Evolutionary conservation across 1,140 invertebrate genomes (phyloP), one percentile per base, ranked within the genome.

Genomic region (Mylabris phalerata): DNA sequence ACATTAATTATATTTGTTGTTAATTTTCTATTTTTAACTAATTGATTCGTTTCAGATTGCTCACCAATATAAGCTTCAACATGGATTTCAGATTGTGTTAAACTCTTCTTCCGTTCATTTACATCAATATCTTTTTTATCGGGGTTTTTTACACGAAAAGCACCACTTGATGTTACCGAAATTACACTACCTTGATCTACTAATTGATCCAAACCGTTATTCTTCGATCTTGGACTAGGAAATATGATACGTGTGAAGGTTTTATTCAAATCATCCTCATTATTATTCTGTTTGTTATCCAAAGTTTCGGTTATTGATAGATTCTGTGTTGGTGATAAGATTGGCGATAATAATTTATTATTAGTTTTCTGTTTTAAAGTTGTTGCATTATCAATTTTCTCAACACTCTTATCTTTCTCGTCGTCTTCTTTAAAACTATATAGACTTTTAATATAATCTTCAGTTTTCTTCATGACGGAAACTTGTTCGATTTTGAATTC

Each of bases 401-500:
- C 7, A 27, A 59, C 42, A 32, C 59, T 56, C 19, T 40, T 50
- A 40, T 58, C 39, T 9, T 54, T 60, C 39, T 42, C 41, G 32
- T 55, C 11, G 9, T 11, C n/a, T 59, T 60, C 11, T 47, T 2
- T 45, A 51, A 42, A 42, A 9, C 9, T 10, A 11, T 57, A 42
- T 44, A 74, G 56, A 63, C 70, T 77, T 64, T 72, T 71, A 51
- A 77, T 66, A 47, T 78, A 77, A 39, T 74, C 67, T 60, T 75
- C 71, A 11, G 73, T 75, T 54, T 66, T 76, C 50, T 75, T 73
- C 42, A 75, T 69, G 27, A 76, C 73, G 5, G 76, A 73, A 25
- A 79, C 65, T 58, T 74, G 62, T 47, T 78, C 75, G 10, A 85
- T 77, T 47, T 82, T 82, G 73, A 90, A 90, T 42, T 84, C 82